Evolutionary conservation across 1,140 invertebrate species (phyloP).

Genomic region (Lerema accius): DNA sequence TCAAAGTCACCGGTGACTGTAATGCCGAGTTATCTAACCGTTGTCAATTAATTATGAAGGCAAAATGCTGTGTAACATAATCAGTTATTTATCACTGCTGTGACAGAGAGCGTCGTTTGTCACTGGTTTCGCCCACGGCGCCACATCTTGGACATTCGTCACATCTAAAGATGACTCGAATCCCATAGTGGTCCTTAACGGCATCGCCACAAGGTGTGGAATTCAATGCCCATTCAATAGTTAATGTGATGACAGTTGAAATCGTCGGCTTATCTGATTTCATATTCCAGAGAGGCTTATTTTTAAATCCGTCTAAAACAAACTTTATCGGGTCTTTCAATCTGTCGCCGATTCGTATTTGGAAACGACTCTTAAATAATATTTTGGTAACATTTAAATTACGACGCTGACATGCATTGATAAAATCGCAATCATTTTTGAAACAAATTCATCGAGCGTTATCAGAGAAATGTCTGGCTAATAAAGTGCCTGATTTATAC

Average conservation of each 20-base stretch:
- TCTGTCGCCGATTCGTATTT: constrained; percentile 47
- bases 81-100: constrained; percentile 79
- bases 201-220: constrained; percentile 45
- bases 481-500: constrained; percentile 46
- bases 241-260: constrained; percentile 73
- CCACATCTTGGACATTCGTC: constrained; percentile 69
- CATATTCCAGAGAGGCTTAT: constrained; percentile 69
- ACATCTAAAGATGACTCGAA: constrained; percentile 41
- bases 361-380: constrained; percentile 31
- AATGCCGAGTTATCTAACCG: constrained; percentile 60
- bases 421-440: constrained; percentile 31
- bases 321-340: constrained; percentile 50
- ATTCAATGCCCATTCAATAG: constrained; percentile 52
- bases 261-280: constrained; percentile 74
- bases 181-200: constrained; percentile 54
- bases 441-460: constrained; percentile 4
- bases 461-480: constrained; percentile 22
- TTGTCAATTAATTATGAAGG: constrained; percentile 78
- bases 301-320: constrained; percentile 58
- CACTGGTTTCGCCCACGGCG: constrained; percentile 74
- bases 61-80: constrained; percentile 79
- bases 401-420: constrained; percentile 15
- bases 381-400: constrained; percentile 34
- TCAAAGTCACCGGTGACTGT: constrained; percentile 55
- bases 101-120: constrained; percentile 76